phyloP scores from a whole-genome alignment of 1,140 invertebrate genomes.

The Ceratitis capitata region DNA sequence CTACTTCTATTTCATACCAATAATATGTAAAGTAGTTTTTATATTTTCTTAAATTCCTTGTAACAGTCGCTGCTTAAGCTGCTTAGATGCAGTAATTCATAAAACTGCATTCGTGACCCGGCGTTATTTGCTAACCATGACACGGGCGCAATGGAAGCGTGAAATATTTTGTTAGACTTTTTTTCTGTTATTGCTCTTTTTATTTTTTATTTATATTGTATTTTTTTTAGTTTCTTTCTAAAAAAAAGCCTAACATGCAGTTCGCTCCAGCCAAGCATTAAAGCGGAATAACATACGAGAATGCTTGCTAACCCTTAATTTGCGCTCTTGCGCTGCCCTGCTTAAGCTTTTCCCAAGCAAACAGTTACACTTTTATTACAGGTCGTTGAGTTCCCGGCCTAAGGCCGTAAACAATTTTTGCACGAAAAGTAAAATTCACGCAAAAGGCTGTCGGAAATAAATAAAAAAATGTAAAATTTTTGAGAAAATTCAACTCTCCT shows the following conservation, averaged over 20 bases:
- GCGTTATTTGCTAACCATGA: not conserved
- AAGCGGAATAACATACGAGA: not conserved
- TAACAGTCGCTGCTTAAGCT: not conserved
- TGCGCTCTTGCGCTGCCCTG: not conserved
- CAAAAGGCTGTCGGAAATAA: not conserved
- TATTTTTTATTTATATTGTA: too few species aligned
- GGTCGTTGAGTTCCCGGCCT: not conserved
- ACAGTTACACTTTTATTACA: not conserved
- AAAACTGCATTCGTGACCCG: not conserved
- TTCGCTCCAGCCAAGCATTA: too few species aligned
- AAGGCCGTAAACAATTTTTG: too few species aligned
- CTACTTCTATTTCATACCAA: not conserved
- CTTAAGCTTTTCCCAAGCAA: not conserved
- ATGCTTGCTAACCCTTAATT: not conserved
- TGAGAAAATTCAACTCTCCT: too few species aligned
- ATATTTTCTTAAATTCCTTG: not conserved
- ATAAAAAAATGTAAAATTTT: not conserved
- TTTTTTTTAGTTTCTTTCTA: not conserved
- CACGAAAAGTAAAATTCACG: not conserved
- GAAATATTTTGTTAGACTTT: too few species aligned
- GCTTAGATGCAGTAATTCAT: not conserved
- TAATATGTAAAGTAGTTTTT: not conserved
- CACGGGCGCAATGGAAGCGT: not conserved
- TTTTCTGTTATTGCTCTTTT: too few species aligned
- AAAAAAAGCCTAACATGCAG: not conserved